Conservation (phyloP, 2,888 invertebrate genomes). For the Peribatodes rhomboidaria region DNA sequence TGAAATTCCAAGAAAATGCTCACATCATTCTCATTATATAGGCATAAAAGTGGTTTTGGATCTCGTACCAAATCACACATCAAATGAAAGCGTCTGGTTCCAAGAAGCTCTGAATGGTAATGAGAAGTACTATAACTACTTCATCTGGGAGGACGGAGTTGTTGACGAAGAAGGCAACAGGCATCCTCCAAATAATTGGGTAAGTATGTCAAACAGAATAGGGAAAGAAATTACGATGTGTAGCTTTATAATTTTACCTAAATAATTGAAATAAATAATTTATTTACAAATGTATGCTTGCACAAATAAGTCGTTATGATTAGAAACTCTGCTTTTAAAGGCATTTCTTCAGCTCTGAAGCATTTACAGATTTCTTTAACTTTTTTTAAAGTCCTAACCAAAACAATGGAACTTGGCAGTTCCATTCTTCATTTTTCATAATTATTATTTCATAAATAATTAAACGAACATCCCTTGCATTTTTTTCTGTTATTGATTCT, state of each 20-base stretch:
- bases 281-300: no score
- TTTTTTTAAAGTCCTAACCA: no score
- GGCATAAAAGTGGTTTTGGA: slow-evolving; percentile 88
- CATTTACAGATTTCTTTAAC: no score
- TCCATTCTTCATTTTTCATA: no score
- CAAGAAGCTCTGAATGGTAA: slow-evolving; percentile 88
- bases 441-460: background rate
- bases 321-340: no score
- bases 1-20: slow-evolving; percentile 14
- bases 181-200: slow-evolving; percentile 91
- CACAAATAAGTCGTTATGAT: no score
- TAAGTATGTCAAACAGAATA: slow-evolving; percentile 72
- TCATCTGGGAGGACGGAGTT: slow-evolving; percentile 89
- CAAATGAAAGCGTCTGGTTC: slow-evolving; percentile 95
- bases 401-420: no score
- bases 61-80: slow-evolving; percentile 92
- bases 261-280: no score
- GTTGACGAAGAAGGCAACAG: slow-evolving; percentile 74
- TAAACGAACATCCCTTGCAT: background rate
- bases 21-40: slow-evolving; percentile 48
- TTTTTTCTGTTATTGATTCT: background rate
- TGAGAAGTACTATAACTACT: slow-evolving; percentile 90
- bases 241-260: no score
- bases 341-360: no score
- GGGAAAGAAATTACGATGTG: no score